Percentiles rank a stretch among this genome's conserved stretches.
Evolutionary conservation across 2,888 invertebrate genomes (phyloP).

Genomic region (Mythimna lalbum): DNA sequence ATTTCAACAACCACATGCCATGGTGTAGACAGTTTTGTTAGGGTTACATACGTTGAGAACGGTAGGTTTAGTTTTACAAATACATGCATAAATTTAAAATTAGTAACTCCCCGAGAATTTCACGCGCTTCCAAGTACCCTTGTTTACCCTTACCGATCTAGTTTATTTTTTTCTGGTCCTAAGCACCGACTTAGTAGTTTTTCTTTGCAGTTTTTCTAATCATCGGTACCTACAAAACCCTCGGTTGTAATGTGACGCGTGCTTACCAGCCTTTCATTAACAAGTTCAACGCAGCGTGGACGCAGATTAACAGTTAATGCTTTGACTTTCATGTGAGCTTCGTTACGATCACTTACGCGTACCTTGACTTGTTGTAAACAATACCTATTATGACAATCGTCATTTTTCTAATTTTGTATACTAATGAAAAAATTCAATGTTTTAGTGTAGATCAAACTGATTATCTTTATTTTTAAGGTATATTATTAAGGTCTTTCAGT

Average conservation of each 20-base stretch:
- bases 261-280: slow-evolving; percentile 39
- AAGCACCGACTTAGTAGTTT: background rate
- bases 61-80: slow-evolving; percentile 4
- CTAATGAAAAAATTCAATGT: background rate
- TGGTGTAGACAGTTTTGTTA: slow-evolving; percentile 39
- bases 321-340: slow-evolving; percentile 43
- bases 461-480: background rate
- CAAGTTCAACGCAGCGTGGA: slow-evolving; percentile 53
- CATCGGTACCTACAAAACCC: slow-evolving; percentile 25
- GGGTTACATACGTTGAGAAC: slow-evolving; percentile 22
- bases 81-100: slow-evolving; percentile 17
- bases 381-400: background rate
- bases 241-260: slow-evolving; percentile 3
- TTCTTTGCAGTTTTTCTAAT: slow-evolving; percentile 6
- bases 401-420: background rate
- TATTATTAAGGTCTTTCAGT: background rate
- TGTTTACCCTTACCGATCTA: background rate
- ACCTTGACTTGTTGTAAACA: background rate
- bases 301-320: slow-evolving; percentile 21
- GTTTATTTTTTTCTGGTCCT: background rate
- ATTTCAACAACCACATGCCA: slow-evolving; percentile 44
- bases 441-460: background rate
- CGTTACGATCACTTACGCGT: slow-evolving; percentile 12
- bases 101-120: background rate
- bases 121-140: background rate